These are phyloP conservation scores for Ianthella basta DNA, from an alignment of 37 sponge, comb jelly and placozoan species.

Conservation along the genomic window DNA sequence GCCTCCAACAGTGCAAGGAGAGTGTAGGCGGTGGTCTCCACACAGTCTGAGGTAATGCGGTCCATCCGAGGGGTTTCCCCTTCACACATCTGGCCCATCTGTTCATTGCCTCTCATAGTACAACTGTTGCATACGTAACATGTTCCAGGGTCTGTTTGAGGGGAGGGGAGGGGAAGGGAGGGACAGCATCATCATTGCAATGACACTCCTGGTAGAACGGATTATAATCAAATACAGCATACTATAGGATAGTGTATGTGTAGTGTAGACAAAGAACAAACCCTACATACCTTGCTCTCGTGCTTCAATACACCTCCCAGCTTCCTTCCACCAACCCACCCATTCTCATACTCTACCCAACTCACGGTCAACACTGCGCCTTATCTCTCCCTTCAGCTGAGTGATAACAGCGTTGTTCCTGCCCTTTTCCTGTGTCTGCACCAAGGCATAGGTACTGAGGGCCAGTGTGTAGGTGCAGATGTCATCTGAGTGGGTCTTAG, in stretches of 20 bases:
- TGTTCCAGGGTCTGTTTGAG: constrained; percentile 39
- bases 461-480: constrained; percentile 48
- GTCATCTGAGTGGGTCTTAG: background rate
- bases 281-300: no score
- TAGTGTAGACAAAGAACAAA: no score
- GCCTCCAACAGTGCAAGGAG: constrained; percentile 52
- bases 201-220: no score
- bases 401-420: background rate
- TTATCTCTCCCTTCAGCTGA: background rate
- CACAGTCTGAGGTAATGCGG: constrained; percentile 47
- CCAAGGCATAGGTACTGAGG: constrained; percentile 31
- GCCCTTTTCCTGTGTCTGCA: background rate
- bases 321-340: no score
- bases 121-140: constrained; percentile 61
- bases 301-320: no score
- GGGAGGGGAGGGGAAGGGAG: background rate
- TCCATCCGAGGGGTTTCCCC: background rate
- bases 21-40: constrained; percentile 68
- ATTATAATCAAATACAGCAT: no score
- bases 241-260: no score
- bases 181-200: no score
- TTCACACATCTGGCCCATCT: constrained; percentile 12
- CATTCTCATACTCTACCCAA: background rate
- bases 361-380: background rate
- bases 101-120: background rate